A percentile compares a stretch with the other conserved stretches of the same genome.
Conservation (phyloP, 2,113 vertebrate species). For the Solea solea region DNA sequence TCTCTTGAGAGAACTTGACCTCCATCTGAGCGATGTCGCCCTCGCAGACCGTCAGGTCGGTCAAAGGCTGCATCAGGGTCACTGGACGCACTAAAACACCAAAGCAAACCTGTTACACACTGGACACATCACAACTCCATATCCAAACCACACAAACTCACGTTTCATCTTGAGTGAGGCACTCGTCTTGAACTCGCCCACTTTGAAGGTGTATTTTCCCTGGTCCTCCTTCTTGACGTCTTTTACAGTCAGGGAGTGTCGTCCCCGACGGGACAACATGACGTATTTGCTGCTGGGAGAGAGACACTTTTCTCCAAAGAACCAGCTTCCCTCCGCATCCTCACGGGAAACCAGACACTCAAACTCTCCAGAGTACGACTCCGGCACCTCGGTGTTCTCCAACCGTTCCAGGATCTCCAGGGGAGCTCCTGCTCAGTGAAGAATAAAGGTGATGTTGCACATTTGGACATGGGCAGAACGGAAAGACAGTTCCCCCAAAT, state of each 20-base stretch:
- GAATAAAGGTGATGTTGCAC: neutral
- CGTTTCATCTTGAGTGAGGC: constrained; percentile 94
- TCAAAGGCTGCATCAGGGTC: constrained; percentile 90
- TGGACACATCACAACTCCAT: neutral
- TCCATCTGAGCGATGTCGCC: constrained; percentile 97
- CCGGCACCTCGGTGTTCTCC: constrained; percentile 91
- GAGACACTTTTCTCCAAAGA: constrained; percentile 86
- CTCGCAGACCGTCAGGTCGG: constrained; percentile 93
- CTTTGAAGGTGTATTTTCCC: constrained; percentile 91
- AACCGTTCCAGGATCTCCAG: constrained; percentile 91
- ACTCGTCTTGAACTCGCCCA: constrained; percentile 86
- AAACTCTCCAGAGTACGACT: constrained; percentile 91
- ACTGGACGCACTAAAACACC: constrained; percentile 88
- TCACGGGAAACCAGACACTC: constrained; percentile 92
- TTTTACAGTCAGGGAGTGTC: constrained; percentile 91
- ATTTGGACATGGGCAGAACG: neutral
- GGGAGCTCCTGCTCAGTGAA: constrained; percentile 83
- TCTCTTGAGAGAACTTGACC: constrained; percentile 94
- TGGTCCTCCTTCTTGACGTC: constrained; percentile 96
- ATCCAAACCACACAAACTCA: constrained; percentile 75
- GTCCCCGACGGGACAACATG: constrained; percentile 90
- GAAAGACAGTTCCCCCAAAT: too few species aligned
- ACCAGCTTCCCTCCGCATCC: constrained; percentile 94
- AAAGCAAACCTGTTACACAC: neutral
- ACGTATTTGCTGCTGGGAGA: constrained; percentile 85